phyloP scores from a whole-genome alignment of 2,888 invertebrate genomes.

The Cephus spinipes region DNA sequence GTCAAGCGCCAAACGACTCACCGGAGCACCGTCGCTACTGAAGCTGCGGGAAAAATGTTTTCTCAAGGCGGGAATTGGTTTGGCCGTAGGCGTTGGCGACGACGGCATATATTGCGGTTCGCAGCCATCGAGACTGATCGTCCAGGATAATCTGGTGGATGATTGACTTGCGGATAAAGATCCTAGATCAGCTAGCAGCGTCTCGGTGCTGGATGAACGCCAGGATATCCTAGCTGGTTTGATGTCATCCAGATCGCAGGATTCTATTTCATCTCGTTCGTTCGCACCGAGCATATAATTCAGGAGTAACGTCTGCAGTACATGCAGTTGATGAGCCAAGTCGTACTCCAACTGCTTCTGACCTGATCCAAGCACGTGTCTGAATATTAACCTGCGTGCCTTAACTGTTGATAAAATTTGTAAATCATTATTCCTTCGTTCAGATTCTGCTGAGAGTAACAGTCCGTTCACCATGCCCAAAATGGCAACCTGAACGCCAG shows the following conservation, averaged over 20 bases:
- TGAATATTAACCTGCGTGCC: constrained; percentile 17
- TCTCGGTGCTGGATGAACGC: constrained; percentile 19
- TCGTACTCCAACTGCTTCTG: constrained; percentile 12
- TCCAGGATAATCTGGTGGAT: constrained; percentile 9
- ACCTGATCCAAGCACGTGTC: constrained; percentile 21
- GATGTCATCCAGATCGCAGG: neutral
- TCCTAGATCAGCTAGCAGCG: constrained; percentile 9
- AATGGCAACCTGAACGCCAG: constrained; percentile 19
- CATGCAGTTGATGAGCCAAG: constrained; percentile 18
- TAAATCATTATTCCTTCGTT: constrained; percentile 15
- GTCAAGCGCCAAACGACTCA: constrained; percentile 13
- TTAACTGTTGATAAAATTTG: constrained; percentile 1
- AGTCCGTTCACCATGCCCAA: constrained; percentile 18
- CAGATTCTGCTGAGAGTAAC: constrained; percentile 9
- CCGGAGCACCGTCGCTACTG: neutral
- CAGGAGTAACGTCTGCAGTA: constrained; percentile 20
- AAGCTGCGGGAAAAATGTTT: constrained; percentile 11
- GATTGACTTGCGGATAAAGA: constrained; percentile 5
- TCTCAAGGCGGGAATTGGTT: constrained; percentile 4
- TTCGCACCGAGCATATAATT: constrained; percentile 16
- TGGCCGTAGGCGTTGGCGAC: constrained; percentile 13
- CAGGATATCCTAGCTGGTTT: constrained; percentile 6
- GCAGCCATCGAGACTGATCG: constrained; percentile 12
- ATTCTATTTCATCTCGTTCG: neutral
- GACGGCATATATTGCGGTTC: constrained; percentile 17